A percentile compares a stretch with the other conserved stretches of the same genome.
These are phyloP conservation scores for Hepsetus odoe DNA, from an alignment of 2,113 vertebrate species.

Conservation along the genomic window DNA sequence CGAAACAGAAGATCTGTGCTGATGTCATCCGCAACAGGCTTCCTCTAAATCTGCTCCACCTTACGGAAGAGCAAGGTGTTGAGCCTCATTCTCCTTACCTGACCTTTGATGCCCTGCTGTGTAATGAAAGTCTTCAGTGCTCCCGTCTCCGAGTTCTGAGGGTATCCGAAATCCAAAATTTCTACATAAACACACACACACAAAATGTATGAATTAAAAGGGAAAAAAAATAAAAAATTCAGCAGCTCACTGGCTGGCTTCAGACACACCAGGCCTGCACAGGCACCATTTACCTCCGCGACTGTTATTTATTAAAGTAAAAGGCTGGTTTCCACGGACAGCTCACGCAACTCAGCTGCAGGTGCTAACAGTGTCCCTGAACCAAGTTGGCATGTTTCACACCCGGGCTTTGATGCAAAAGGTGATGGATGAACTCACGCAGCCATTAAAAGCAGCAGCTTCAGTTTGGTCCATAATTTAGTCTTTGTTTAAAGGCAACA, in stretches of 20 bases:
- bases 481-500: too few species aligned
- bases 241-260: not conserved
- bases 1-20: not conserved
- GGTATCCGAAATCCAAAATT: conserved; percentile 98
- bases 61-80: not conserved
- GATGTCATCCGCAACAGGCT: not conserved
- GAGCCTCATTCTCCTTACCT: conserved; percentile 75
- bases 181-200: conserved; percentile 73
- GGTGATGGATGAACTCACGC: too few species aligned
- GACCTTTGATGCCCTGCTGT: conserved; percentile 98
- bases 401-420: too few species aligned
- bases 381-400: conserved; percentile 14
- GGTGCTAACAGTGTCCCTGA: not conserved
- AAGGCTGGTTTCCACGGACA: not conserved
- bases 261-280: not conserved
- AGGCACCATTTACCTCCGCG: not conserved
- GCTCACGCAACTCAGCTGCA: not conserved
- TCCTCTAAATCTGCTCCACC: not conserved
- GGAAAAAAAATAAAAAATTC: not conserved
- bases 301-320: conserved; percentile 20
- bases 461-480: too few species aligned
- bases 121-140: conserved; percentile 99
- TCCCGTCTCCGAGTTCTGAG: conserved; percentile 98
- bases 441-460: too few species aligned
- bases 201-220: not conserved